A percentile compares a stretch with the other conserved stretches of the same genome.
Conservation (phyloP, 2,888 invertebrate genomes). For the Caenorhabditis drosophilae region DNA sequence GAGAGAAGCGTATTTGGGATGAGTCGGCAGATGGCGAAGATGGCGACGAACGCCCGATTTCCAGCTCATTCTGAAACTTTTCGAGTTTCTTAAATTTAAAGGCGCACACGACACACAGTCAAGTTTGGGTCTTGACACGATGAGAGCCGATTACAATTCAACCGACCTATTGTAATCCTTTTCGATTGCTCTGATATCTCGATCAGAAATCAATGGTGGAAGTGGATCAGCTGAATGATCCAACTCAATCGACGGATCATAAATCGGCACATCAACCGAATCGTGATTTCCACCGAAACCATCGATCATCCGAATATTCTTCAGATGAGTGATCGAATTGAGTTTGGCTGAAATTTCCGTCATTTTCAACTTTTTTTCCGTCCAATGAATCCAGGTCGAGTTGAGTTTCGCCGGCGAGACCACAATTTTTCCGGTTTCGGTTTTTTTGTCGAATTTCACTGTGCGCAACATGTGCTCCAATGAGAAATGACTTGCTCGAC, state of each 20-base stretch:
- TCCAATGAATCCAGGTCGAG: slow-evolving; percentile 41
- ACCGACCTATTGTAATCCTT: slow-evolving; percentile 28
- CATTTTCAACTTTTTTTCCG: slow-evolving; percentile 8
- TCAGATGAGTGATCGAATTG: slow-evolving; percentile 39
- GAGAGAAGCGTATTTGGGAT: slow-evolving; percentile 14
- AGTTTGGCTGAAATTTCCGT: slow-evolving; percentile 8
- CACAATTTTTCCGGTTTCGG: slow-evolving; percentile 38
- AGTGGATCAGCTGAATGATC: background rate
- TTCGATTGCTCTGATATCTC: slow-evolving; percentile 23
- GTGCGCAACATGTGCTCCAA: slow-evolving; percentile 20
- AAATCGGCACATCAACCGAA: slow-evolving; percentile 2
- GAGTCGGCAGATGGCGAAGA: slow-evolving; percentile 14
- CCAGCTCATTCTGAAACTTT: slow-evolving; percentile 40
- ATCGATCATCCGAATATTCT: slow-evolving; percentile 24
- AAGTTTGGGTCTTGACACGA: too few relatives aligned
- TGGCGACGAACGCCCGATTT: slow-evolving; percentile 22
- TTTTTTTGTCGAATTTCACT: slow-evolving; percentile 13
- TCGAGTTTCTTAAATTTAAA: too few relatives aligned
- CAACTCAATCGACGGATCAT: slow-evolving; percentile 8
- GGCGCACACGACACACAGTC: too few relatives aligned
- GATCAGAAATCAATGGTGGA: slow-evolving; percentile 18
- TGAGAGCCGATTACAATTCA: too few relatives aligned
- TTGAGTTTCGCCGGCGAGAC: slow-evolving; percentile 23
- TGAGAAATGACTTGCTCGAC: slow-evolving; percentile 22
- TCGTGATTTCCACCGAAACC: slow-evolving; percentile 20